Conservation (phyloP, 2,113 vertebrate genomes). For the Electrona antarctica region DNA sequence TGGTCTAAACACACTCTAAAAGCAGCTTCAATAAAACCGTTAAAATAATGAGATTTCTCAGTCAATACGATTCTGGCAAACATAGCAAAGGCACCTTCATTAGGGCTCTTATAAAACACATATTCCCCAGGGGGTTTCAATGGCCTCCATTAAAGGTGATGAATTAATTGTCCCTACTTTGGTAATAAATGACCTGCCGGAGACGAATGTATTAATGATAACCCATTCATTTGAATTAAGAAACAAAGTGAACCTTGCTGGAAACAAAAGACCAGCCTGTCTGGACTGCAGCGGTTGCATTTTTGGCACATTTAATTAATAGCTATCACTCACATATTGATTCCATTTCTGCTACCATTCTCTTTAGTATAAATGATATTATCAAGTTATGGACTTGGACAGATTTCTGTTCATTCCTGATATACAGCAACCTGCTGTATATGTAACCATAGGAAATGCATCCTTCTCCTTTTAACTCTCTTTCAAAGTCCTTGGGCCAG, state of each 20-base stretch:
- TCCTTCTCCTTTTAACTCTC: too few species aligned
- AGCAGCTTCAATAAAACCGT: constrained; percentile 28
- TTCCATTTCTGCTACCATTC: background rate
- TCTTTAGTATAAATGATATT: background rate
- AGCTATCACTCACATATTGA: background rate
- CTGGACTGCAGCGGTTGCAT: constrained; percentile 8
- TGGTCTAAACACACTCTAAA: too few species aligned
- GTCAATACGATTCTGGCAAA: constrained; percentile 70
- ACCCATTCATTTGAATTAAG: constrained; percentile 43
- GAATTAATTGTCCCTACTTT: constrained; percentile 66
- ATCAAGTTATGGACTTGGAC: too few species aligned
- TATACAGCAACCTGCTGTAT: too few species aligned
- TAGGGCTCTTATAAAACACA: constrained; percentile 63
- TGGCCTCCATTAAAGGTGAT: constrained; percentile 67
- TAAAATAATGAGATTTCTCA: constrained; percentile 53
- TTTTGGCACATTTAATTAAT: constrained; percentile 8
- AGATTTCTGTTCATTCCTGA: too few species aligned
- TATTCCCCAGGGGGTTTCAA: constrained; percentile 56
- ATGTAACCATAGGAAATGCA: too few species aligned
- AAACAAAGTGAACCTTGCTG: constrained; percentile 49
- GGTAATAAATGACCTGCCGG: constrained; percentile 59
- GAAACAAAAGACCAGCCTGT: constrained; percentile 42
- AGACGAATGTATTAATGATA: constrained; percentile 61
- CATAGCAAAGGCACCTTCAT: constrained; percentile 49
- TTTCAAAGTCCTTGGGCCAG: too few species aligned